Base-by-base conservation (phyloP, 1,140 invertebrate species). In the Meteorus sp. region DNA sequence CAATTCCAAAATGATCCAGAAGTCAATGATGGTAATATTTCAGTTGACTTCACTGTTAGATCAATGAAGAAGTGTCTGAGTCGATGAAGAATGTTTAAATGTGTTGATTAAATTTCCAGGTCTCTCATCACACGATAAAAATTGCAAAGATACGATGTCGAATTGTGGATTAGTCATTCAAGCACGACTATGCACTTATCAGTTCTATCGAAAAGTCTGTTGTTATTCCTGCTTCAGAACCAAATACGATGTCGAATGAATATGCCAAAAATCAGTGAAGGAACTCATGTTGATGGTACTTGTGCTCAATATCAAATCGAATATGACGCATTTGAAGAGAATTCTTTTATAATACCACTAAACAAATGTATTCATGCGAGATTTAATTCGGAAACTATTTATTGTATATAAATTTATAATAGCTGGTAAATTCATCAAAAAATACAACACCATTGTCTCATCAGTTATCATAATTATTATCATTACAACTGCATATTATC, bases 101-200 rank as follows among this genome's bases (percentile, higher is more conserved):
- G 20, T 25, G 35, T 55, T 39, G 5, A 63, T 70, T 61, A 29
- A 73, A 71, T 66, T 23, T 48, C 1, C n/a, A 56, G 55, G 55
- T 17, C 29, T 56, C 13, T 20, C 43, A 31, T 43, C 29, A 22
- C n/a, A n/a, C n/a, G 66, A 64, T 9, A 31, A 66, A 20, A 68
- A 69, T 56, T 95, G 92, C 67, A 79, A 82, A 41, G 91, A 95
- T 71, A 86, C 83, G 65, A 84, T 90, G 62, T 65, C 77, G 8
- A 90, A 90, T 71, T 94, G 92, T 71, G 81, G 84, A 52, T 79
- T 92, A 59, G 90, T 92, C 0, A 85, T 88, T 0, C 88, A 91
- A 75, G 89, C 90, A 7, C 81, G 90, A 37, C 83, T 93, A 0
- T 94, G 92, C 74, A 85, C 84, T 67, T 92, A 92, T 71, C 85